Conservation (phyloP, 2,113 vertebrate species). For the Steatornis caripensis region DNA sequence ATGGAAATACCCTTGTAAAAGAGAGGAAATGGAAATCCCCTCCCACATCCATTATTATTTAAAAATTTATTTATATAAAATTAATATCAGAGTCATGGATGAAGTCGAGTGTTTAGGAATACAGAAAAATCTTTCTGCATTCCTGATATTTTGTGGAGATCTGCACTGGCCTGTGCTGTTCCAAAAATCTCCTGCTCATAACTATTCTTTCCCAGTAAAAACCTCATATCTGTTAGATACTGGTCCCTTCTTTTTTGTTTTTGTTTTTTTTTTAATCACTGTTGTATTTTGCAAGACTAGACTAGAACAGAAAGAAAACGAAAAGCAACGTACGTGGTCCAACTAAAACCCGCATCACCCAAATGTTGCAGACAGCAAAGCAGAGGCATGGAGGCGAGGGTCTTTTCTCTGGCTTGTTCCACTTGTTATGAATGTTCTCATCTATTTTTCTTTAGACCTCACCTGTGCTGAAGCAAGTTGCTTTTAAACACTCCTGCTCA, state of each 20-base stretch:
- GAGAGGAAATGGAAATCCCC: not conserved
- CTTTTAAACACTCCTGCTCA: not conserved
- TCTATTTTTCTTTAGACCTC: not conserved
- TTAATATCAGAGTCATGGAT: not conserved
- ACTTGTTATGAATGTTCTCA: accelerated
- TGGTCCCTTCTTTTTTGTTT: not conserved
- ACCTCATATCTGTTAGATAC: not conserved
- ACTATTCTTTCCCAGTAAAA: not conserved
- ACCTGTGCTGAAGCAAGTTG: not conserved
- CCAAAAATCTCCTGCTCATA: not conserved
- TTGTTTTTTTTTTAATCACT: not conserved
- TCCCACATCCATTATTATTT: not conserved
- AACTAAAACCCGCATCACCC: not conserved
- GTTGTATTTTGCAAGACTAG: not conserved
- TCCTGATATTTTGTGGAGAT: not conserved
- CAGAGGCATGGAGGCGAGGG: accelerated
- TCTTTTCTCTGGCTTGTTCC: not conserved
- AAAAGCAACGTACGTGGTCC: not conserved
- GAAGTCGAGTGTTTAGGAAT: not conserved
- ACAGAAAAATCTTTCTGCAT: not conserved
- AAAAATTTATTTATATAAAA: not conserved
- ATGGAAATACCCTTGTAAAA: not conserved
- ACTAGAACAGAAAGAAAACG: not conserved
- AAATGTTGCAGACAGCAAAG: not conserved
- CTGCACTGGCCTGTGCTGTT: not conserved